phyloP scores from a whole-genome alignment of 2,888 invertebrate genomes.

The Ypsolopha sequella region DNA sequence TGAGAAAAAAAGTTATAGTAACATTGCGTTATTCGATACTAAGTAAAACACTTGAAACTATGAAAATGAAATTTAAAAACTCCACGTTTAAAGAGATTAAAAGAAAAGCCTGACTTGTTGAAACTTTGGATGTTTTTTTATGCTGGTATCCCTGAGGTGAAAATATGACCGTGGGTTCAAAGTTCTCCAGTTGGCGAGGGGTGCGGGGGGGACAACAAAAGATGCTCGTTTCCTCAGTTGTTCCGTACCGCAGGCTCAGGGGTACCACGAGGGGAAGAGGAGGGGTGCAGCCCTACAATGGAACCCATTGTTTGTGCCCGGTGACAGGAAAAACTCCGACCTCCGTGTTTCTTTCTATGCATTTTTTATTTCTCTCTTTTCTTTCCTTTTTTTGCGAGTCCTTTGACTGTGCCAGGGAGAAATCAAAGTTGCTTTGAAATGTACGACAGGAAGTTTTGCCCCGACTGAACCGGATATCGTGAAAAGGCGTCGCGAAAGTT shows the following conservation, averaged over 20 bases:
- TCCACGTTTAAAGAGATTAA: too few species aligned
- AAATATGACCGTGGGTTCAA: constrained; percentile 65
- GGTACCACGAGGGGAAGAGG: constrained; percentile 20
- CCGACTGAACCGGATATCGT: neutral
- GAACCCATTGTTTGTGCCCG: constrained; percentile 66
- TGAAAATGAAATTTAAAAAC: too few species aligned
- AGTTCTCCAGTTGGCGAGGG: constrained; percentile 48
- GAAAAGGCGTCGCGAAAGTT: neutral
- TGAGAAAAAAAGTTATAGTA: too few species aligned
- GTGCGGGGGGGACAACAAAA: constrained; percentile 56
- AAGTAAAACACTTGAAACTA: too few species aligned
- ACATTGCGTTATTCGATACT: too few species aligned
- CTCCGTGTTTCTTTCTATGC: constrained; percentile 68
- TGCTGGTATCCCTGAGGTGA: constrained; percentile 35
- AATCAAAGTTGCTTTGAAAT: constrained; percentile 55
- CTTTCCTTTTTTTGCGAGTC: constrained; percentile 34
- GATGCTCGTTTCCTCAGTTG: constrained; percentile 65
- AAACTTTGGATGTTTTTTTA: too few species aligned
- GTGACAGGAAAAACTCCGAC: constrained; percentile 71
- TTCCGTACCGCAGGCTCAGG: constrained; percentile 28
- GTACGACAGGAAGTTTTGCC: constrained; percentile 7
- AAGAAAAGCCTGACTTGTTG: too few species aligned
- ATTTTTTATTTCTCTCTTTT: constrained; percentile 63
- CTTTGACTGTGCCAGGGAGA: constrained; percentile 52
- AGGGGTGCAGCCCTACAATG: constrained; percentile 41